A percentile compares a stretch with the other conserved stretches of the same genome.
Evolutionary conservation across 1,140 invertebrate species (phyloP).

Genomic region (Atta cephalotes): DNA sequence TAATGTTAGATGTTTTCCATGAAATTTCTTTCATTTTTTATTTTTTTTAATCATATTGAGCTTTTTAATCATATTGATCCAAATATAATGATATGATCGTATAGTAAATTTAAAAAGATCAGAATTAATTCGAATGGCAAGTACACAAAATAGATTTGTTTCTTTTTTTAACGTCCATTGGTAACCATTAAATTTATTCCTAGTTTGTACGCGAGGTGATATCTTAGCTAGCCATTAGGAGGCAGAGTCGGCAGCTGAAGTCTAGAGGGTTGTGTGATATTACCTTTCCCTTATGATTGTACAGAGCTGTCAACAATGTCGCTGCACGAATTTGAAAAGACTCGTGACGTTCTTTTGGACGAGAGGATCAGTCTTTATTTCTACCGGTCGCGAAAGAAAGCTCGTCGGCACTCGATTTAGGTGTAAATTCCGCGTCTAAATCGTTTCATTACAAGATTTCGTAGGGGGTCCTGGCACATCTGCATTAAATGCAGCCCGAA

Average conservation of each 20-base stretch:
- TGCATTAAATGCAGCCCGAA: constrained; percentile 80
- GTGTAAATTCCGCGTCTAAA: constrained; percentile 84
- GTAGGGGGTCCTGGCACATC: constrained; percentile 84
- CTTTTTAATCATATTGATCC: no score
- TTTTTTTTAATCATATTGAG: no score
- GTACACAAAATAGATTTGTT: not conserved
- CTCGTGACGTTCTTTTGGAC: constrained; percentile 42
- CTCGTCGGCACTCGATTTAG: constrained; percentile 46
- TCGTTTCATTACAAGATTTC: constrained; percentile 84
- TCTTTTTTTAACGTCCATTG: not conserved
- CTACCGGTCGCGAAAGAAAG: constrained; percentile 62
- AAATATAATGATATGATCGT: no score
- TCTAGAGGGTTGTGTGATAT: constrained; percentile 30
- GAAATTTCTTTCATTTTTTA: no score
- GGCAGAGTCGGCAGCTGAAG: constrained; percentile 17
- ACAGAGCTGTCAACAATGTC: constrained; percentile 45
- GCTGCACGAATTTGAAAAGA: constrained; percentile 37
- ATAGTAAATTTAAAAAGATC: no score
- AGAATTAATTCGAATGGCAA: not conserved
- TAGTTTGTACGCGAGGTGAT: not conserved
- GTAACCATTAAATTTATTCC: not conserved
- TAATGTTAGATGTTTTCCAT: no score
- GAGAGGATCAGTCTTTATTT: constrained; percentile 59
- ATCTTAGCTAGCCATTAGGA: not conserved
- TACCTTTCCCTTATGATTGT: constrained; percentile 28